phyloP scores from a whole-genome alignment of 2,113 vertebrate species.

The Cavia aperea region DNA sequence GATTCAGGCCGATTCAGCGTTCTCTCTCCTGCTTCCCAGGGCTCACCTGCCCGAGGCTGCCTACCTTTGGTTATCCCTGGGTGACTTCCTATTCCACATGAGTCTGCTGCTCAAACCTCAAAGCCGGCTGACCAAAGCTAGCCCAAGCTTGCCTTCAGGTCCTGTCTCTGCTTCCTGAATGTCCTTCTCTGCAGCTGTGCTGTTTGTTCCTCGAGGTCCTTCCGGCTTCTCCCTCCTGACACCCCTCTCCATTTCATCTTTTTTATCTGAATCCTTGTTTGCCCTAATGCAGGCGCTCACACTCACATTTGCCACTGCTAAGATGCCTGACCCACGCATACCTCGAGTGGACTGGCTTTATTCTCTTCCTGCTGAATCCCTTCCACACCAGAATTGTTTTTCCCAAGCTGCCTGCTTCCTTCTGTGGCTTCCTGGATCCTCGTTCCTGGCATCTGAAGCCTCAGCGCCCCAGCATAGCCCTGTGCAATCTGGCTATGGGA shows the following conservation, averaged over 20 bases:
- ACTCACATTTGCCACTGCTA: neutral
- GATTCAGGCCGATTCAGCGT: neutral
- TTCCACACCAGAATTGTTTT: neutral
- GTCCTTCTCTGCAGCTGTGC: neutral
- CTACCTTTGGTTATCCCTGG: neutral
- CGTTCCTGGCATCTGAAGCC: neutral
- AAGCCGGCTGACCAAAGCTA: neutral
- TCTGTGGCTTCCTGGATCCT: neutral
- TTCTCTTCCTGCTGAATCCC: neutral
- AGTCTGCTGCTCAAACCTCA: neutral
- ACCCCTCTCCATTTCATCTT: neutral
- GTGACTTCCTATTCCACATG: neutral
- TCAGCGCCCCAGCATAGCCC: neutral
- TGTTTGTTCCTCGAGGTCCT: neutral
- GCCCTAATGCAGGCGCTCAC: neutral
- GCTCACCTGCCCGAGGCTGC: neutral
- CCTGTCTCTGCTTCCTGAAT: neutral
- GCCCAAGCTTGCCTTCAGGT: neutral
- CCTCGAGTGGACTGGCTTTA: neutral
- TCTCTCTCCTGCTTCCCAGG: neutral
- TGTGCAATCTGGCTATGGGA: neutral
- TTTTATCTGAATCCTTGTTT: constrained; percentile 21
- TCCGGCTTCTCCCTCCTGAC: neutral
- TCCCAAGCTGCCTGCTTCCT: neutral
- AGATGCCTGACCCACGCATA: neutral